These are phyloP conservation scores for Mustela lutreola DNA, from an alignment of 2,113 vertebrate genomes.

Conservation along the genomic window DNA sequence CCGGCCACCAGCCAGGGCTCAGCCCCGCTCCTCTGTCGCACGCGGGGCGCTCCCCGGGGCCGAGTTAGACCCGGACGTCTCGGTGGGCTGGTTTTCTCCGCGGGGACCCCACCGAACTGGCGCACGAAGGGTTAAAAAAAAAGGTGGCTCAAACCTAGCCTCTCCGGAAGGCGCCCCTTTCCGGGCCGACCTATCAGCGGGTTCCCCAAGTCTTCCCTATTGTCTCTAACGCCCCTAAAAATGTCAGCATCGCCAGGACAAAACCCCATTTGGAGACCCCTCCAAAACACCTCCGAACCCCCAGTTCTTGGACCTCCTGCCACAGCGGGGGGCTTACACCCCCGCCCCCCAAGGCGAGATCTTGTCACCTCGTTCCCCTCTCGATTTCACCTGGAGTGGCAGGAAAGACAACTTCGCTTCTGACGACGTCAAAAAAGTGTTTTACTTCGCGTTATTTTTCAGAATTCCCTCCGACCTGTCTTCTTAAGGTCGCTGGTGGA, in stretches of 20 bases:
- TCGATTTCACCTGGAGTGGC: slow-evolving; percentile 35
- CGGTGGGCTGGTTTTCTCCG: slow-evolving; percentile 41
- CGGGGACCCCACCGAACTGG: neutral
- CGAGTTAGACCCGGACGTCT: neutral
- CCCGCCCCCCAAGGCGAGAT: neutral
- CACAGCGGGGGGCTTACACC: neutral
- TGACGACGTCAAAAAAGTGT: neutral
- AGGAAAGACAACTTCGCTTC: neutral
- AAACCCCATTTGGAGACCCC: neutral
- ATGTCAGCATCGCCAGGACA: neutral
- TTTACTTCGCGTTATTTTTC: neutral
- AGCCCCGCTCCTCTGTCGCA: neutral
- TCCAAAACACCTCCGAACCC: neutral
- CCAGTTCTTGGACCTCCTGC: neutral
- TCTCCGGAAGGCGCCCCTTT: slow-evolving; percentile 66
- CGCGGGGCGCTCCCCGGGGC: neutral
- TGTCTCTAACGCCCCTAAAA: slow-evolving; percentile 57
- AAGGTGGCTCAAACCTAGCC: slow-evolving; percentile 25
- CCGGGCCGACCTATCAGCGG: neutral
- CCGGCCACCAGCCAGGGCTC: slow-evolving; percentile 20
- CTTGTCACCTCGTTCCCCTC: neutral
- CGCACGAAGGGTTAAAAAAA: slow-evolving; percentile 74
- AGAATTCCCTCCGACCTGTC: neutral
- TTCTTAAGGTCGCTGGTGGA: neutral
- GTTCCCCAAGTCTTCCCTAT: neutral